Conservation (phyloP, 2,113 vertebrate species). For the Hiodon alosoides region DNA sequence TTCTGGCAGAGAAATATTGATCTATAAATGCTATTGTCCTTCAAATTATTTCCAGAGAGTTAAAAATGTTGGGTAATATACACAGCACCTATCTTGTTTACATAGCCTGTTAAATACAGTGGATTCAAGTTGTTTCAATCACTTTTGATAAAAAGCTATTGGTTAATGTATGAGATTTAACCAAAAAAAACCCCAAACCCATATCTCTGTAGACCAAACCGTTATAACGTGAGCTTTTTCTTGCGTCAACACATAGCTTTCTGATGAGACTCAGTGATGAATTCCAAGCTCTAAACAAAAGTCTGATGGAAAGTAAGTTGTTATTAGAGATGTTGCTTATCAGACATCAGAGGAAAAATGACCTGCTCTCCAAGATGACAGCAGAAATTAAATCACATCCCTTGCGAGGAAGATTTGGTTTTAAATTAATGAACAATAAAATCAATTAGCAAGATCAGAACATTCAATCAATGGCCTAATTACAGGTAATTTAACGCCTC, state of each 20-base stretch:
- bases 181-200: too few relatives aligned
- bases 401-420: constrained; percentile 34
- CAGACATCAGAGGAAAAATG: constrained; percentile 37
- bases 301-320: constrained; percentile 12
- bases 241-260: constrained; percentile 2
- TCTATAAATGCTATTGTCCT: too few relatives aligned
- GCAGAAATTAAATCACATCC: constrained; percentile 31
- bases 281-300: background rate
- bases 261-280: background rate
- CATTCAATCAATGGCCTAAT: constrained; percentile 54
- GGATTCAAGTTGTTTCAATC: too few relatives aligned
- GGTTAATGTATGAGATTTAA: too few relatives aligned
- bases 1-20: too few relatives aligned
- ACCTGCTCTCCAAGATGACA: constrained; percentile 28
- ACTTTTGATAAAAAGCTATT: too few relatives aligned
- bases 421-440: constrained; percentile 58
- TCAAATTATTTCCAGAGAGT: too few relatives aligned
- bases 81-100: too few relatives aligned
- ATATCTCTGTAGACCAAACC: too few relatives aligned
- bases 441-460: constrained; percentile 56
- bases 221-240: too few relatives aligned
- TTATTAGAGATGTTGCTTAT: constrained; percentile 37
- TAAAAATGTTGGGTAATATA: too few relatives aligned
- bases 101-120: too few relatives aligned
- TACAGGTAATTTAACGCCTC: constrained; percentile 55